Base-by-base conservation (phyloP, 2,797 vertebrate species). In the Momotus momota region DNA sequence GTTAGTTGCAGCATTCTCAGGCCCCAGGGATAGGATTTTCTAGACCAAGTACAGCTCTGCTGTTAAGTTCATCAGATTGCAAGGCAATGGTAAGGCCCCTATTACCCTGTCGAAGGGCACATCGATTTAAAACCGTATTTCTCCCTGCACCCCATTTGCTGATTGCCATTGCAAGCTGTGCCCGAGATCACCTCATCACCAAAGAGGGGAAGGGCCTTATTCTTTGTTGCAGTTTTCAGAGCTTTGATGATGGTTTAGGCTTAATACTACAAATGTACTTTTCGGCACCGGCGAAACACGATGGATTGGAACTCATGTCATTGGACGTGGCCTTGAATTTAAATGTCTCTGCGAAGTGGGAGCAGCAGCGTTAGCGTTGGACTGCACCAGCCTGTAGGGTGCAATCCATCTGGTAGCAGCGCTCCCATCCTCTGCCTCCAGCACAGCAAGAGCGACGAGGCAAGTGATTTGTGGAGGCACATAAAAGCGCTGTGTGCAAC, bases 401-500 rank as follows among this genome's bases (percentile, higher is more conserved):
- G 5, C 38, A 16, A 10, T 8, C 2, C 0, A 7, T 12, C 8
- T 18, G 38, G 0, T 0, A 23, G 64, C 31, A 6, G 29, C 3
- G 8, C 69, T 26, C 21, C 3, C 35, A 16, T 7, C 29, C 43
- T 10, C 4, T 13, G 40, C 27, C 12, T 10, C 46, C 0, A 27
- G 52, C 82, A 6, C 62, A 15, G 70, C 66, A 1, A 5, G 17
- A 25, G 27, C 9, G 11, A 6, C 16, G 65, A 8, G 19, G 64
- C 18, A 9, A 23, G 6, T 11, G 62, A 9, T 4, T 60, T 67
- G 49, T 38, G 55, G 65, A 8, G 19, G 64, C 18, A 9, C 9
- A 0, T 6, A 10, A 4, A 41, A 10, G 33, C 9, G 1, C 1
- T 1, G 12, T 6, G 2, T 45, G 8, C 26, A 43, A 0, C 31